These are phyloP conservation scores for Microdon myrmicae DNA, from an alignment of 2,888 invertebrate species.

Conservation along the genomic window DNA sequence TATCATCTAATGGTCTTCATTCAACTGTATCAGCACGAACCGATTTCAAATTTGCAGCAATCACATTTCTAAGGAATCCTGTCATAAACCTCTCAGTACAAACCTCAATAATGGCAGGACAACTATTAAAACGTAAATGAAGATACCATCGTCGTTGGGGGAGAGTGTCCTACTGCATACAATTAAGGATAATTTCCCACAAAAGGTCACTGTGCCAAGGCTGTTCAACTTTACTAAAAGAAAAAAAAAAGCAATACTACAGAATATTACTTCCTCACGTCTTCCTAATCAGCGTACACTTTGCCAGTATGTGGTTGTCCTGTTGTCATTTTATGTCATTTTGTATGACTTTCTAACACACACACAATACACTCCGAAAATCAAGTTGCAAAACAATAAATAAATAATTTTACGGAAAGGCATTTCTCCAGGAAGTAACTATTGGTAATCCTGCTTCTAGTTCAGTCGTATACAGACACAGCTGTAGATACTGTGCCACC, in stretches of 20 bases:
- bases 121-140: conserved; percentile 33
- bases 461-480: too few relatives aligned
- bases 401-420: conserved; percentile 32
- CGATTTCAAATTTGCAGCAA: conserved; percentile 20
- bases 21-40: conserved; percentile 1
- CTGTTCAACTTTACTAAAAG: conserved; percentile 27
- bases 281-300: too few relatives aligned
- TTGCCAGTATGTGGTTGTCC: too few relatives aligned
- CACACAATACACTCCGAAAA: too few relatives aligned
- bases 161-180: conserved; percentile 2
- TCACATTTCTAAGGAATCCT: conserved; percentile 1
- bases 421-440: conserved; percentile 8
- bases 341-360: conserved; percentile 25
- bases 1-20: too few relatives aligned
- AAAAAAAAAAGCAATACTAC: background rate
- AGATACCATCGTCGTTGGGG: conserved; percentile 4
- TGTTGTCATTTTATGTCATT: conserved; percentile 14
- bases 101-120: conserved; percentile 29
- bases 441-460: conserved; percentile 1
- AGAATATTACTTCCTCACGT: background rate
- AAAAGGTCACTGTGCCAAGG: conserved; percentile 23
- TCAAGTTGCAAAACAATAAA: conserved; percentile 27
- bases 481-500: too few relatives aligned
- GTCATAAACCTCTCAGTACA: conserved; percentile 21
- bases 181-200: conserved; percentile 10